Percentiles rank a stretch among this genome's conserved stretches.
Evolutionary conservation across 2,113 vertebrate species (phyloP).

Genomic region (Australoheros scitulus): DNA sequence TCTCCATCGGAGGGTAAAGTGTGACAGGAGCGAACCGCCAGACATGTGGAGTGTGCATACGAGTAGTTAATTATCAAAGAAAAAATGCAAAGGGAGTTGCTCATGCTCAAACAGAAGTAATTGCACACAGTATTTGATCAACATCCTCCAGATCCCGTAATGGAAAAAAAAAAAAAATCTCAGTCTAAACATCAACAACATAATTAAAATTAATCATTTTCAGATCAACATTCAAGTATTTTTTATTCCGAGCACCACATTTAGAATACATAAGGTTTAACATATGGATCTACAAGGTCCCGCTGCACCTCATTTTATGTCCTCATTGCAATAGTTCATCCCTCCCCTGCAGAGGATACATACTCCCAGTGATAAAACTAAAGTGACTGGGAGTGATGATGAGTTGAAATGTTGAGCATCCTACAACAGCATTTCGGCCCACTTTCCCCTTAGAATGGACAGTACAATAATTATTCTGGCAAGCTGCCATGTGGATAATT

Average conservation of each 20-base stretch:
- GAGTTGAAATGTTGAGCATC: conserved; percentile 65
- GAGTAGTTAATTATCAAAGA: conserved; percentile 63
- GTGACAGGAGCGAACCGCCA: conserved; percentile 3
- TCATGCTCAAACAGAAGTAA: conserved; percentile 65
- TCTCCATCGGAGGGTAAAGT: conserved; percentile 16
- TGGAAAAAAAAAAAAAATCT: conserved; percentile 25
- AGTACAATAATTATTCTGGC: conserved; percentile 65
- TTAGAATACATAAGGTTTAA: neutral
- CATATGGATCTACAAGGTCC: neutral
- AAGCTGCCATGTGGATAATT: conserved; percentile 54
- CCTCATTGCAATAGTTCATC: conserved; percentile 10
- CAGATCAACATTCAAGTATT: conserved; percentile 4
- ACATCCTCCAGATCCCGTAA: conserved; percentile 34
- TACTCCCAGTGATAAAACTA: conserved; percentile 17
- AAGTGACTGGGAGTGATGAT: conserved; percentile 48
- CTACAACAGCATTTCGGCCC: conserved; percentile 55
- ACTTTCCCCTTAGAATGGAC: conserved; percentile 42
- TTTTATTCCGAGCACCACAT: neutral
- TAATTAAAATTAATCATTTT: conserved; percentile 56
- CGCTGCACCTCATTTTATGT: neutral
- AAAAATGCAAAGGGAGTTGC: conserved; percentile 61
- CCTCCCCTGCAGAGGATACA: neutral
- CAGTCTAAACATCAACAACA: conserved; percentile 37
- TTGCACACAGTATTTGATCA: conserved; percentile 50
- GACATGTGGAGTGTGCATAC: neutral